Conservation (phyloP, 1,140 invertebrate genomes). For the Dendrolimus punctatus region DNA sequence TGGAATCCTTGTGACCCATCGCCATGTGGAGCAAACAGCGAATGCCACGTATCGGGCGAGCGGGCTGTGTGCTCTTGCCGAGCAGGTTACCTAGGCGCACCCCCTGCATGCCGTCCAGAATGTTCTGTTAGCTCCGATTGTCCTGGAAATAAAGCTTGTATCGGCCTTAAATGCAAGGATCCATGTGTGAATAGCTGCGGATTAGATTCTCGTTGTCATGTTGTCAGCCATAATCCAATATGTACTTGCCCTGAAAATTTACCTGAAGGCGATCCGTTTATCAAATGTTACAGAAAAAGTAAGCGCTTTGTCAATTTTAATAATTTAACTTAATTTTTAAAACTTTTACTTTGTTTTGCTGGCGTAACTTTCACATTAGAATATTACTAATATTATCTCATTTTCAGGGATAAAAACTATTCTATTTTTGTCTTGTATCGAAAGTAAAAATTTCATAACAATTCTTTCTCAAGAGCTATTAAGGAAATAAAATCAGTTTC, state of each 20-base stretch:
- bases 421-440: too few species aligned
- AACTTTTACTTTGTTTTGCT: not conserved
- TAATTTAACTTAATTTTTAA: constrained; percentile 6
- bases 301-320: constrained; percentile 32
- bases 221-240: constrained; percentile 88
- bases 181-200: constrained; percentile 88
- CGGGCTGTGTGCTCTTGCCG: constrained; percentile 86
- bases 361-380: too few species aligned
- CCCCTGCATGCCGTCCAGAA: constrained; percentile 84
- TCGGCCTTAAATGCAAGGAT: constrained; percentile 85
- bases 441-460: too few species aligned
- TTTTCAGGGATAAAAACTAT: too few species aligned
- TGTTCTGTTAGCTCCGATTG: constrained; percentile 88
- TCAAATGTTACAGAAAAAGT: constrained; percentile 81
- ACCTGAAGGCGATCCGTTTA: constrained; percentile 86
- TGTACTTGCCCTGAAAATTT: constrained; percentile 84
- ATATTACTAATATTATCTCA: too few species aligned
- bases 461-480: too few species aligned
- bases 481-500: too few species aligned
- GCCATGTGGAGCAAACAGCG: constrained; percentile 86
- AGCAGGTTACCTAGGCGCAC: constrained; percentile 81
- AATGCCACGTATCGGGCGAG: constrained; percentile 80
- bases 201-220: constrained; percentile 83
- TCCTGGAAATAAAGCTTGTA: constrained; percentile 79
- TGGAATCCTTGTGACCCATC: constrained; percentile 84